These are phyloP conservation scores for Cercopithecus diana DNA, from an alignment of 2,797 vertebrate genomes.

Conservation along the genomic window DNA sequence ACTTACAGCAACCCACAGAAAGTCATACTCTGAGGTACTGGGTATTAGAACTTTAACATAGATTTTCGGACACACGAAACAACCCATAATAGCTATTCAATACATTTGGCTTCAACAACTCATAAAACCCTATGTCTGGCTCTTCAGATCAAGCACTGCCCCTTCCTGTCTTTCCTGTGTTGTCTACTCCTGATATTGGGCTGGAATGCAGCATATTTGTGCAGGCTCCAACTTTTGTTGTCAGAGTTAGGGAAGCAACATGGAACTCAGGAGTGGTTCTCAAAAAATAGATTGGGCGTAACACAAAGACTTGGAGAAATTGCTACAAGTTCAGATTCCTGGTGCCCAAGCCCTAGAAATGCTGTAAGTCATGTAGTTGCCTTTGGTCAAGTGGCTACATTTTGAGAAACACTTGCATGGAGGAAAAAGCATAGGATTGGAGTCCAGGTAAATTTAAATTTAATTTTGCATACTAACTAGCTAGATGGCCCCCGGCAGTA, in stretches of 20 bases:
- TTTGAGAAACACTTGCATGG: not conserved
- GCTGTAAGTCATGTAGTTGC: not conserved
- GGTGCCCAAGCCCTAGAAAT: not conserved
- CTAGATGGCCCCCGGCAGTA: not conserved
- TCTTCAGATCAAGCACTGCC: not conserved
- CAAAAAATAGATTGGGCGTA: not conserved
- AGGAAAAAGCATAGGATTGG: not conserved
- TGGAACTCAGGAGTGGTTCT: too few species aligned
- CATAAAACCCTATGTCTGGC: not conserved
- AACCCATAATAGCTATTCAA: not conserved
- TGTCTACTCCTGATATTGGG: not conserved
- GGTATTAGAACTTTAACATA: not conserved
- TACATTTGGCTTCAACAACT: not conserved
- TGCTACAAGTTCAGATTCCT: not conserved
- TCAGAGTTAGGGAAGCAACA: not conserved
- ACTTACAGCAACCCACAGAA: not conserved
- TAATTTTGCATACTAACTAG: not conserved
- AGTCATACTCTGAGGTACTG: not conserved
- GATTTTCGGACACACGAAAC: not conserved
- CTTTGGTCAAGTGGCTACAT: not conserved
- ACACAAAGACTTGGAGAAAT: accelerated
- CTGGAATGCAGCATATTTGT: not conserved
- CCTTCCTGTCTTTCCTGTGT: not conserved
- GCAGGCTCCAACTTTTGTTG: not conserved
- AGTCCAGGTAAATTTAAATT: not conserved